Conservation (phyloP, 2,888 invertebrate species). For the Panopea generosa region DNA sequence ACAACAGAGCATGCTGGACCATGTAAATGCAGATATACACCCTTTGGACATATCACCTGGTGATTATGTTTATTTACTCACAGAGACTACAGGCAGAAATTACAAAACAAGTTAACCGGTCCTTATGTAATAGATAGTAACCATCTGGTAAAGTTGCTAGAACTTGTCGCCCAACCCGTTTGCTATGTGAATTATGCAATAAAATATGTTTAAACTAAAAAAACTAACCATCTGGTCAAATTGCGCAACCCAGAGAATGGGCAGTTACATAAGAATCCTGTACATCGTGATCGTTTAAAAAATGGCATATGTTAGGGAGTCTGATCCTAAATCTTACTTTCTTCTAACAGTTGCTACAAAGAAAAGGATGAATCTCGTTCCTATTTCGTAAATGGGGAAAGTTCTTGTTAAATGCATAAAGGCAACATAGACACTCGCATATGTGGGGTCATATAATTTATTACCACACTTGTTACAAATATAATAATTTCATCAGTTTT, state of each 20-base stretch:
- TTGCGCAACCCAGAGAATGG: neutral
- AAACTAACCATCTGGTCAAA: conserved; percentile 16
- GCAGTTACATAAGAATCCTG: neutral
- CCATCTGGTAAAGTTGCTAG: too few relatives aligned
- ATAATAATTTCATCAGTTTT: too few relatives aligned
- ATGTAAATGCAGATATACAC: conserved; percentile 14
- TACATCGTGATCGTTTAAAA: conserved; percentile 27
- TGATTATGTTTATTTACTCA: conserved; percentile 25
- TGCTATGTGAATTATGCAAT: too few relatives aligned
- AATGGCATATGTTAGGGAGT: conserved; percentile 15
- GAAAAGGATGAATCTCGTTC: too few relatives aligned
- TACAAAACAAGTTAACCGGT: conserved; percentile 12
- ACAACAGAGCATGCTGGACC: conserved; percentile 16
- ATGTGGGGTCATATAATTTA: too few relatives aligned
- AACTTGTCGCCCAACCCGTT: too few relatives aligned
- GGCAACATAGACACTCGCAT: too few relatives aligned
- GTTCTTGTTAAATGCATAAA: too few relatives aligned
- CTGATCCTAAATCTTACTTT: conserved; percentile 7
- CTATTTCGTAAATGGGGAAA: too few relatives aligned
- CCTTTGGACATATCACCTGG: conserved; percentile 1
- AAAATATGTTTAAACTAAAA: too few relatives aligned
- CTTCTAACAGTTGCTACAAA: too few relatives aligned
- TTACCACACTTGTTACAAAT: too few relatives aligned
- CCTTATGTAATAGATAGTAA: conserved; percentile 23
- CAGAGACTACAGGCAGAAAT: conserved; percentile 12